phyloP scores from a whole-genome alignment of 2,888 invertebrate genomes.

The Drosophila rubida region DNA sequence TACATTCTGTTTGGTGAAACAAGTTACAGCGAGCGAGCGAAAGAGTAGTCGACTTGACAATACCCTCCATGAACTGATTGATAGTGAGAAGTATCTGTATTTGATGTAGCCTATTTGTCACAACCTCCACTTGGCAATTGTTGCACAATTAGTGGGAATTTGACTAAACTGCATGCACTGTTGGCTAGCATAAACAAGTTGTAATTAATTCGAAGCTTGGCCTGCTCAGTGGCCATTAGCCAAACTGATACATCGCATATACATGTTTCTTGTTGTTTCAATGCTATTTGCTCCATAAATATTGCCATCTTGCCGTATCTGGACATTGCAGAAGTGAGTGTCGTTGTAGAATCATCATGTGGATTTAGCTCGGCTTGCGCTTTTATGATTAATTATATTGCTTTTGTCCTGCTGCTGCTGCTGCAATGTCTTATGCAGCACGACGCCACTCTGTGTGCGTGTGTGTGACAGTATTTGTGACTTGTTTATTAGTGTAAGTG shows the following conservation, averaged over 20 bases:
- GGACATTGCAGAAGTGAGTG: conserved; percentile 17
- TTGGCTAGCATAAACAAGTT: background rate
- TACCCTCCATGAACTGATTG: conserved; percentile 3
- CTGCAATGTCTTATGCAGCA: conserved; percentile 53
- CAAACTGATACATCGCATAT: background rate
- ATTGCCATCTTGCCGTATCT: conserved; percentile 26
- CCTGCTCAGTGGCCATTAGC: background rate
- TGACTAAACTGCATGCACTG: background rate
- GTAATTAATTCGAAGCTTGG: background rate
- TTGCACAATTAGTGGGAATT: background rate
- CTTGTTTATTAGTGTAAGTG: conserved; percentile 8
- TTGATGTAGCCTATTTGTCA: too few relatives aligned
- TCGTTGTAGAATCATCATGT: conserved; percentile 48
- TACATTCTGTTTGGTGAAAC: background rate
- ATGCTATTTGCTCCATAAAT: conserved; percentile 53
- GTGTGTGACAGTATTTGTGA: conserved; percentile 1
- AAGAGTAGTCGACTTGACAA: background rate
- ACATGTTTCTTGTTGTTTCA: conserved; percentile 29
- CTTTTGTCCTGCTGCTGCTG: conserved; percentile 59
- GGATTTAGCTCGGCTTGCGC: conserved; percentile 71
- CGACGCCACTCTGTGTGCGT: conserved; percentile 10
- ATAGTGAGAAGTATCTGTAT: background rate
- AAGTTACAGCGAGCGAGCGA: background rate
- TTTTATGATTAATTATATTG: conserved; percentile 77
- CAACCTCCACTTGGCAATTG: background rate